A percentile compares a stretch with the other conserved stretches of the same genome.
Evolutionary conservation across 37 sponge, comb jelly and placozoan species (phyloP).

Genomic region (Haliclona indistincta): DNA sequence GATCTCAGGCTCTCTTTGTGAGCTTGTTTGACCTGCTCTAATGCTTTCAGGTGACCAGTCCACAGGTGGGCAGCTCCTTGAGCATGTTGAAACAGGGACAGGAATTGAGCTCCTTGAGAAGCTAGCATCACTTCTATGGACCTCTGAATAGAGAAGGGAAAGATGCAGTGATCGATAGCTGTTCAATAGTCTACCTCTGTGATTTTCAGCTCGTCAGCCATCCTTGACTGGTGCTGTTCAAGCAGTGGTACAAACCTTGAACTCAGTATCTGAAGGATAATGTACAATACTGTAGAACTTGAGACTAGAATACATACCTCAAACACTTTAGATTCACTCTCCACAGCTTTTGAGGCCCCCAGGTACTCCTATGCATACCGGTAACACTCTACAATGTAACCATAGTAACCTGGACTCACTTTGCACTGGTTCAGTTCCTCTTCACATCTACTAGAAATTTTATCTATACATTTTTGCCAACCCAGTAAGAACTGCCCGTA

Average conservation of each 20-base stretch:
- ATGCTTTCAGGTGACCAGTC: conserved; percentile 36
- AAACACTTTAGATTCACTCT: neutral
- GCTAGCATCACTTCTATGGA: conserved; percentile 25
- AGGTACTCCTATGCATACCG: neutral
- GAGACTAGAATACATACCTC: neutral
- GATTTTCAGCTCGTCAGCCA: conserved; percentile 17
- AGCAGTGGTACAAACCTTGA: conserved; percentile 59
- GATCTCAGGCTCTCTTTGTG: conserved; percentile 55
- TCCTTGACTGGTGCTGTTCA: conserved; percentile 18
- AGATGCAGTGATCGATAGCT: neutral
- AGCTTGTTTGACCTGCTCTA: conserved; percentile 9
- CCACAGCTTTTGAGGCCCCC: no score
- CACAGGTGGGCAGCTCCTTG: conserved; percentile 79
- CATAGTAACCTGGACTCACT: conserved; percentile 8
- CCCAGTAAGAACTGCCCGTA: conserved; percentile 31
- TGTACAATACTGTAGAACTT: neutral
- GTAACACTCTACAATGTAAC: no score
- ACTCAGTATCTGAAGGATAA: conserved; percentile 37
- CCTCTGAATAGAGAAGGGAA: conserved; percentile 22
- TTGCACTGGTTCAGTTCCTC: conserved; percentile 50
- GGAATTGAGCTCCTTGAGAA: conserved; percentile 40
- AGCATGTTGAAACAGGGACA: conserved; percentile 57
- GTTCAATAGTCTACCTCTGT: conserved; percentile 13
- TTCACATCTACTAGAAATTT: conserved; percentile 19
- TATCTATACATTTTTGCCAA: conserved; percentile 29